Base-by-base conservation (phyloP, 1,140 invertebrate species). In the Eumeta japonica region DNA sequence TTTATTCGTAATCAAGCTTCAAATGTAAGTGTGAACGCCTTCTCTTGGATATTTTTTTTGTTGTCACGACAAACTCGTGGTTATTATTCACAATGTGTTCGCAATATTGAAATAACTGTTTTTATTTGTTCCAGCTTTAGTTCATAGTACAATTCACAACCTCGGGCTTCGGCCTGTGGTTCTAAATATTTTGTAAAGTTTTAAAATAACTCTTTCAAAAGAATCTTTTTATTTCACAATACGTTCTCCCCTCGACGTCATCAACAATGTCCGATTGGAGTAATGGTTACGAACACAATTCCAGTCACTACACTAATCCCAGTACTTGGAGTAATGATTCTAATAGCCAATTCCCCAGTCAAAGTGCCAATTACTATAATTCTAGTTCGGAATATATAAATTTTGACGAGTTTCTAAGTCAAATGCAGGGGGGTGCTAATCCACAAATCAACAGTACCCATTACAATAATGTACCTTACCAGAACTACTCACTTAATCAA, bases 231-330 rank as follows among this genome's bases (percentile, higher is more conserved):
- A 56, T 67, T 67, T 61, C 58, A 58, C 48, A 59, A 66, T 43
- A 58, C 54, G 61, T 41, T 40, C 35, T 36, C 50, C 30, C 28
- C 27, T 15, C 29, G 18, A 4, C 16, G 10, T 31, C 28, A 37
- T 24, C 16, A n/a, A n/a, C n/a, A n/a, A 73, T 73, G 68, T 66
- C 65, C 44, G 61, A 72, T 48, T 73, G 68, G 68, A 73, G 70
- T 39, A 68, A 63, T 33, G 53, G 63, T 16, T 70, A 66, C 47
- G 44, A 41, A 43, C 67, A 64, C 38, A 62, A 65, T n/a, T n/a
- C n/a, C 39, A 59, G 56, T 42, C 63, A 67, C 33, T 64, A 66
- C 29, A 65, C 66, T 46, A 41, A 46, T 32, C 41, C 53, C 24
- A 58, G 51, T 39, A 45, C 35, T 14, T 73, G 65, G 65, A 64